Evolutionary conservation across 2,888 invertebrate species (phyloP).

Genomic region (Gryllus longicercus): DNA sequence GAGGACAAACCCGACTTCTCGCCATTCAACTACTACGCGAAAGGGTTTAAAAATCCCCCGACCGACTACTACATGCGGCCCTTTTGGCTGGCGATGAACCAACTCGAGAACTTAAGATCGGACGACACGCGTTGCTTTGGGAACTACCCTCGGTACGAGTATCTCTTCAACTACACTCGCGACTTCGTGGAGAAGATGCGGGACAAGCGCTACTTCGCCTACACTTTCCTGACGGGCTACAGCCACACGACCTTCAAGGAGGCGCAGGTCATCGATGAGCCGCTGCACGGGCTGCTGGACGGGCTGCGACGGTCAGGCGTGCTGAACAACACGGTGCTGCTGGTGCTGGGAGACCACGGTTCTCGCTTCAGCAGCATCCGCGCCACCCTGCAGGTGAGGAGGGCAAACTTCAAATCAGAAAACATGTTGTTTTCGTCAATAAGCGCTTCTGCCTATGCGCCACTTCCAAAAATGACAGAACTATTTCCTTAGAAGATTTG

Average conservation of each 20-base stretch:
- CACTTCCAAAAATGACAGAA: no score
- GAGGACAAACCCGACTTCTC: conserved; percentile 44
- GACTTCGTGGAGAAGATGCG: conserved; percentile 42
- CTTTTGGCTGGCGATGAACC: conserved; percentile 43
- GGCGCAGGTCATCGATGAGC: background rate
- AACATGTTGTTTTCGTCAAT: no score
- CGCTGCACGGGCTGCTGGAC: background rate
- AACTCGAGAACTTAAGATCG: conserved; percentile 40
- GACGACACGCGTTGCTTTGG: conserved; percentile 41
- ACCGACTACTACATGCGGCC: conserved; percentile 48
- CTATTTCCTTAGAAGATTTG: no score
- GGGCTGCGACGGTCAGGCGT: conserved; percentile 29
- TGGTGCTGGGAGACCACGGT: conserved; percentile 48
- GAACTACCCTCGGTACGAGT: conserved; percentile 38
- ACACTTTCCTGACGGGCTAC: conserved; percentile 40
- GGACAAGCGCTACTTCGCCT: conserved; percentile 39
- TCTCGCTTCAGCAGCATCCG: conserved; percentile 47
- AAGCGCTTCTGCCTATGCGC: no score
- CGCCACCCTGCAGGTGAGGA: conserved; percentile 42
- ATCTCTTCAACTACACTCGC: conserved; percentile 42
- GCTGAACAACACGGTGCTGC: conserved; percentile 39
- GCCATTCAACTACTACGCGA: conserved; percentile 46
- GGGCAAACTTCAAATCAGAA: no score
- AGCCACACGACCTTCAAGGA: conserved; percentile 46
- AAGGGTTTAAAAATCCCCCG: conserved; percentile 46